Conservation (phyloP, 1,140 invertebrate genomes). For the Meloidogyne exigua region DNA sequence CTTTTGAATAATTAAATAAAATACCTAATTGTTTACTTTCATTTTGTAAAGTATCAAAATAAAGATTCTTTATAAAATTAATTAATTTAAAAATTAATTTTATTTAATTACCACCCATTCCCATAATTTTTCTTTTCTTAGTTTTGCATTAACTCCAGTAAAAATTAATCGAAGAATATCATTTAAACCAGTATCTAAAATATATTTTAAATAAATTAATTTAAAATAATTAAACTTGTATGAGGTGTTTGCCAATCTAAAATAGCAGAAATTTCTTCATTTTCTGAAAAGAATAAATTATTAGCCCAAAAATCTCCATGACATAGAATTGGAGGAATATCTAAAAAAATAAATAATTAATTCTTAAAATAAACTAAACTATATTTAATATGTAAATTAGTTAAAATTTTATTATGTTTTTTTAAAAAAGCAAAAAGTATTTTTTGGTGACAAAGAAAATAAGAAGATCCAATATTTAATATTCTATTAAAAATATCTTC, state of each 20-base stretch:
- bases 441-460: slow-evolving; percentile 24
- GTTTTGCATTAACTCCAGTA: slow-evolving; percentile 19
- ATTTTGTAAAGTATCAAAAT: slow-evolving; percentile 13
- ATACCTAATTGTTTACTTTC: slow-evolving; percentile 8
- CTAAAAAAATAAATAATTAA: background rate
- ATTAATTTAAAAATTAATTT: slow-evolving; percentile 10
- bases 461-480: slow-evolving; percentile 22
- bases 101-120: slow-evolving; percentile 11
- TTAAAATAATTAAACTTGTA: background rate
- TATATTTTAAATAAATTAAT: background rate
- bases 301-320: slow-evolving; percentile 37
- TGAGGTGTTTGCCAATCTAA: slow-evolving; percentile 35
- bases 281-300: slow-evolving; percentile 29
- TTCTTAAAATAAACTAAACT: background rate
- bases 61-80: slow-evolving; percentile 5
- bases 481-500: slow-evolving; percentile 22
- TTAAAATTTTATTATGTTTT: slow-evolving; percentile 20
- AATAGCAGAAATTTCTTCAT: slow-evolving; percentile 25
- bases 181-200: slow-evolving; percentile 18
- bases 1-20: slow-evolving; percentile 13
- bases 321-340: slow-evolving; percentile 24
- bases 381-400: slow-evolving; percentile 18
- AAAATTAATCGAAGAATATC: slow-evolving; percentile 25
- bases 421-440: slow-evolving; percentile 21
- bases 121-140: slow-evolving; percentile 13